Evolutionary conservation across 1,140 invertebrate species (phyloP), one percentile per base, ranked within the genome.

Genomic region (Drosophila ambigua): DNA sequence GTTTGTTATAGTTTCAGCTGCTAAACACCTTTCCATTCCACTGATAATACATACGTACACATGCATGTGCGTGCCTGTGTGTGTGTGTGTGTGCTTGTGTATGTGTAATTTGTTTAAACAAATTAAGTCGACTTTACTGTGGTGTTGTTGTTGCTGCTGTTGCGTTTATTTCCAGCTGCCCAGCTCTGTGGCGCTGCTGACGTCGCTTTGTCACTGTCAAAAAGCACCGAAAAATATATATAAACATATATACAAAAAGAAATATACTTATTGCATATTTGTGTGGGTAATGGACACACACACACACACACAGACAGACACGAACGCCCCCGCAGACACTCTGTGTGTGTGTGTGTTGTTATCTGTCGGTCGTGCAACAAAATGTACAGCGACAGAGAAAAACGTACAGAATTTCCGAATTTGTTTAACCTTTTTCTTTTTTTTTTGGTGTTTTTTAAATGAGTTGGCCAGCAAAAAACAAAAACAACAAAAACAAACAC

Each of bases 121-220:
- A 87, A 87, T 87, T 87, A 87, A 79, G 81, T 81, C 78, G 72
- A 58, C 44, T 69, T 69, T 63, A 68, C 55, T 68, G 68, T 26
- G 35, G 44, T 68, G 63, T 69, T 28, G 63, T 69, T 28, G 8
- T 16, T 35, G 20, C 16, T 16, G 16, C 1, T 16, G 16, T 16
- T 68, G 66, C n/a, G n/a, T 68, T 68, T 31, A 7, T 31, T 31
- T 11, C 35, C 35, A 39, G 35, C 44, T 23, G 44, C 45, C 39
- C 23, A 48, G 39, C 48, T 15, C 31, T 26, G 41, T 44, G 46
- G 39, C 49, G 35, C 11, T 74, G 71, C 82, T 85, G 78, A 85
- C 82, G 82, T 87, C 82, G 82, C 82, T 85, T 85, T 85, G 82
- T 85, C 82, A 85, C 82, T 85, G 82, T 85, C 82, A 87, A 31